Conservation (phyloP, 2,113 vertebrate genomes). For the Serilophus lunatus region DNA sequence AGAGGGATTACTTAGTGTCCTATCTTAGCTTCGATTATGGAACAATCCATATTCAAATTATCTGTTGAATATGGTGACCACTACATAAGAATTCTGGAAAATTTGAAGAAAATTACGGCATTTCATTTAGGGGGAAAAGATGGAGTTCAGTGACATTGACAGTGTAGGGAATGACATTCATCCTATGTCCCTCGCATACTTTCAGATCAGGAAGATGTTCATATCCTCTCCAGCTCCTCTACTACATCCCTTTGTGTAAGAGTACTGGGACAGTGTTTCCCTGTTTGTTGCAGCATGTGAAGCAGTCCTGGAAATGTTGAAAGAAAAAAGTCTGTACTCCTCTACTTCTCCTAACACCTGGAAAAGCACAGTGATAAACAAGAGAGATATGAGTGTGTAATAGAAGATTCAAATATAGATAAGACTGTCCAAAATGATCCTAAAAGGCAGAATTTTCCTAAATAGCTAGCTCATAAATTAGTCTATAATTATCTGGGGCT, state of each 20-base stretch:
- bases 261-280: not conserved
- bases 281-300: not conserved
- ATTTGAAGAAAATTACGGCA: not conserved
- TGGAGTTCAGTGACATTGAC: not conserved
- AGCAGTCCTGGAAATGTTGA: not conserved
- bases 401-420: not conserved
- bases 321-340: not conserved
- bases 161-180: not conserved
- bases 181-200: not conserved
- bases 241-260: not conserved
- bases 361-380: not conserved
- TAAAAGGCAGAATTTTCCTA: not conserved
- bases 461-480: not conserved
- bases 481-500: not conserved
- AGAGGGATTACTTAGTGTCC: slow-evolving; percentile 58
- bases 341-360: accelerated
- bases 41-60: slow-evolving; percentile 52
- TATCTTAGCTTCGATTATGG: slow-evolving; percentile 35
- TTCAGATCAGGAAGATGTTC: not conserved
- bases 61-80: not conserved
- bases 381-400: not conserved
- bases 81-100: not conserved
- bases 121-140: not conserved
- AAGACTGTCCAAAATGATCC: not conserved
- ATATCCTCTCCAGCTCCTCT: not conserved